phyloP scores from a whole-genome alignment of 2,888 invertebrate genomes.

The Bellardia bayeri region DNA sequence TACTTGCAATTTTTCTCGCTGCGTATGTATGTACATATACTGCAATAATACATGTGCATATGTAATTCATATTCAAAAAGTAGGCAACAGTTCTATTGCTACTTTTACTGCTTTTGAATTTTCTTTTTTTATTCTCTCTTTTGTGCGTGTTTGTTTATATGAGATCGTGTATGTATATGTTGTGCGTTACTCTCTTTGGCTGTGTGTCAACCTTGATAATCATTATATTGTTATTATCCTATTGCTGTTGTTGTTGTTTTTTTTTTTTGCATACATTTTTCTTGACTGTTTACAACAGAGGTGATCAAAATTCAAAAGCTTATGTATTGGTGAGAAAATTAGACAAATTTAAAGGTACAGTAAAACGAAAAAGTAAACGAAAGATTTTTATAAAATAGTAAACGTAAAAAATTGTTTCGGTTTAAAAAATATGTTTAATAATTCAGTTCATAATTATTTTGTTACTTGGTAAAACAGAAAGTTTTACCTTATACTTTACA shows the following conservation, averaged over 20 bases:
- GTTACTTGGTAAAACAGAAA: no score
- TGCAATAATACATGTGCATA: not conserved
- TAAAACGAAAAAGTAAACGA: no score
- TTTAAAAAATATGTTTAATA: no score
- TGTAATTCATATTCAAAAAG: conserved; percentile 36
- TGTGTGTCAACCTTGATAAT: conserved; percentile 67
- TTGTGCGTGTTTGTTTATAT: not conserved
- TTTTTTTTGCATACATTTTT: conserved; percentile 14
- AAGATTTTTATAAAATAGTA: no score
- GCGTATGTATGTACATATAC: not conserved
- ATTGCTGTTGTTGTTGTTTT: not conserved
- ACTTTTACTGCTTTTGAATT: not conserved
- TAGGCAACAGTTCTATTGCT: conserved; percentile 51
- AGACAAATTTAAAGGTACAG: no score
- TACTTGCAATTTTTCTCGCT: no score
- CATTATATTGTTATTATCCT: conserved; percentile 63
- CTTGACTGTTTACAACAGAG: conserved; percentile 5
- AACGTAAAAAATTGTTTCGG: no score
- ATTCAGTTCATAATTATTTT: no score
- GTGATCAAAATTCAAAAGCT: no score
- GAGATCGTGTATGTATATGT: not conserved
- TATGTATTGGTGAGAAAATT: no score
- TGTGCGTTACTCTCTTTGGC: conserved; percentile 15
- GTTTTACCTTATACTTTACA: no score
- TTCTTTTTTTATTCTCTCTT: not conserved